Percentiles rank a stretch among this genome's conserved stretches.
phyloP scores from a whole-genome alignment of 2,888 invertebrate genomes.

The Teleogryllus oceanicus region DNA sequence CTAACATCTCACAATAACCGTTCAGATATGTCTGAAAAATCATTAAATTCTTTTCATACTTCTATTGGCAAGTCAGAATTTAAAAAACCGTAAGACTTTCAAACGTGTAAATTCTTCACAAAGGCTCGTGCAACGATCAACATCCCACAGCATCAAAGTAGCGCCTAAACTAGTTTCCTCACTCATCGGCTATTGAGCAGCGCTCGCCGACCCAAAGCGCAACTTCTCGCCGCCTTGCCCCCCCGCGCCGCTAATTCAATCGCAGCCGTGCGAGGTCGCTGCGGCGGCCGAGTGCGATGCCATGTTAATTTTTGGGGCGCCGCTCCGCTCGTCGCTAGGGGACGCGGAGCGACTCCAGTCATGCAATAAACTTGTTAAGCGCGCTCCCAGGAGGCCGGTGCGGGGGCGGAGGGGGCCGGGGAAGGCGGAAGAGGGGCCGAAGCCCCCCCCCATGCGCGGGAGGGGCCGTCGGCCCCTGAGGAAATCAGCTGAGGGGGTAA shows the following conservation, averaged over 20 bases:
- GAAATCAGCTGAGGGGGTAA: conserved; percentile 37
- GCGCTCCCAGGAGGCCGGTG: conserved; percentile 33
- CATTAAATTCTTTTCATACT: too few species aligned
- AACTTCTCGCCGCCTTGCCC: background rate
- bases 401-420: conserved; percentile 20
- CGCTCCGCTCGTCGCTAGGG: conserved; percentile 19
- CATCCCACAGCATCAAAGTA: too few species aligned
- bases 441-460: background rate
- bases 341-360: conserved; percentile 36
- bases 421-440: conserved; percentile 11
- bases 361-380: conserved; percentile 40
- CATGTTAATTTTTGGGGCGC: conserved; percentile 25
- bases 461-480: conserved; percentile 33
- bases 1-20: too few species aligned
- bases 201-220: too few species aligned
- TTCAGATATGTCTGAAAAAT: too few species aligned
- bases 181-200: too few species aligned
- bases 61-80: too few species aligned
- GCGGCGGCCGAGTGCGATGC: background rate
- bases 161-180: too few species aligned
- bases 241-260: background rate
- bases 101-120: too few species aligned
- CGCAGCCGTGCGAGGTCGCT: background rate
- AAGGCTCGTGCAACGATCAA: too few species aligned
- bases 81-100: too few species aligned